phyloP scores from a whole-genome alignment of 2,888 invertebrate species.

The Pollenia amentaria region DNA sequence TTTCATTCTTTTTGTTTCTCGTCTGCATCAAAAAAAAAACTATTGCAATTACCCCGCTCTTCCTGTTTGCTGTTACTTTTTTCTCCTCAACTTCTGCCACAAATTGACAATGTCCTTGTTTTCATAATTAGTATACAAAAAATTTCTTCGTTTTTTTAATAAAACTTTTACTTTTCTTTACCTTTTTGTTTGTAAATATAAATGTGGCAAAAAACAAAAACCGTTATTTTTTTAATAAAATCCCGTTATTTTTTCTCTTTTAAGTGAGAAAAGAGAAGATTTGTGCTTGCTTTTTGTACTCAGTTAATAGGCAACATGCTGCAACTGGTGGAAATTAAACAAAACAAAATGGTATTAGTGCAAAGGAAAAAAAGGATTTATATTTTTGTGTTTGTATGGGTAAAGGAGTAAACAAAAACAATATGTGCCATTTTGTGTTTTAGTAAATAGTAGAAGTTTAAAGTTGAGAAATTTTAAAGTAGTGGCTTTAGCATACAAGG shows the following conservation, averaged over 20 bases:
- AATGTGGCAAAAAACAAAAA: conserved; percentile 3
- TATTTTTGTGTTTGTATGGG: neutral
- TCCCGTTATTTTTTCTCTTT: conserved; percentile 44
- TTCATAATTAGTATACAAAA: conserved; percentile 56
- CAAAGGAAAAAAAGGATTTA: neutral
- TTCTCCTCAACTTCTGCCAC: neutral
- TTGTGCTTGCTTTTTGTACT: too few species aligned
- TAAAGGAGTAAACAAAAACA: neutral
- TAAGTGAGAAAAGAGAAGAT: neutral
- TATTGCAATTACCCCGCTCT: conserved; percentile 34
- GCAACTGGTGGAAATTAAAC: conserved; percentile 39
- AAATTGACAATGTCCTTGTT: conserved; percentile 66
- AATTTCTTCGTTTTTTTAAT: conserved; percentile 5
- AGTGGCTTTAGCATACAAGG: too few species aligned
- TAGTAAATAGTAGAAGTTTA: too few species aligned
- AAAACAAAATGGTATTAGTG: neutral
- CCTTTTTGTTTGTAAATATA: conserved; percentile 24
- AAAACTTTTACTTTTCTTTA: conserved; percentile 70
- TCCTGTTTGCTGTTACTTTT: neutral
- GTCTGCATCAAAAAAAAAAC: neutral
- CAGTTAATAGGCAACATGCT: conserved; percentile 39
- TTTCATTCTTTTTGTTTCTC: neutral
- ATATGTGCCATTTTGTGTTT: too few species aligned
- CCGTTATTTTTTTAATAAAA: neutral
- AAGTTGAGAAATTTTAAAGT: too few species aligned